Evolutionary conservation across 2,888 invertebrate genomes (phyloP).

Genomic region (Eurytoma californica): DNA sequence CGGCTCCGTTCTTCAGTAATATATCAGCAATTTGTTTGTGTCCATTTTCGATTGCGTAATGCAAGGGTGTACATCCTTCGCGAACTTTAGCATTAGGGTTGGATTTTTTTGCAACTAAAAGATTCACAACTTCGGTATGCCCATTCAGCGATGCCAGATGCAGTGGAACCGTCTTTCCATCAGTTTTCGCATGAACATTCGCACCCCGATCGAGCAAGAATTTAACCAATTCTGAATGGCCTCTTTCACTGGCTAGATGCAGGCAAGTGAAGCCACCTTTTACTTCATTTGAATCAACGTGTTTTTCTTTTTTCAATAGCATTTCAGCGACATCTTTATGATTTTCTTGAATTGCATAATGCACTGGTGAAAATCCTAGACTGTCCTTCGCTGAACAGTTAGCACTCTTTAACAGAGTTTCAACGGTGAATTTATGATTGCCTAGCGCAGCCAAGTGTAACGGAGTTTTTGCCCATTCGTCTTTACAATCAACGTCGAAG

Average conservation of each 20-base stretch:
- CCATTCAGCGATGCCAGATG: conserved; percentile 29
- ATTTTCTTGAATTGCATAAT: background rate
- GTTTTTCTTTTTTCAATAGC: background rate
- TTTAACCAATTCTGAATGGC: conserved; percentile 11
- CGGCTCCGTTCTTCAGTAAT: conserved; percentile 46
- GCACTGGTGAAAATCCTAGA: no score
- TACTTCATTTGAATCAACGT: background rate
- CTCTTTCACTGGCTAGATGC: conserved; percentile 31
- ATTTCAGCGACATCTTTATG: background rate
- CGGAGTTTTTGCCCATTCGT: no score
- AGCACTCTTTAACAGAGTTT: conserved; percentile 1
- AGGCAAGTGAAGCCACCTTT: background rate
- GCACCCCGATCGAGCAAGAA: background rate
- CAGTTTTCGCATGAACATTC: background rate
- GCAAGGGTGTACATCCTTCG: conserved; percentile 23
- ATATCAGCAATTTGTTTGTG: conserved; percentile 43
- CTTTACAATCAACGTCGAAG: no score
- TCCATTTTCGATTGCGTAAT: conserved; percentile 26
- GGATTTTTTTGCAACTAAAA: conserved; percentile 24
- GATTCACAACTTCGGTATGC: conserved; percentile 31
- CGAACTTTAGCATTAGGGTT: conserved; percentile 18
- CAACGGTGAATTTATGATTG: background rate
- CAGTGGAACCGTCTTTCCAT: conserved; percentile 12
- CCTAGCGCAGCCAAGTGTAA: no score
- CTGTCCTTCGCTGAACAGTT: conserved; percentile 43